Percentiles rank a stretch among this genome's conserved stretches.
Conservation (phyloP, 2,888 invertebrate species). For the Bugula neritina region DNA sequence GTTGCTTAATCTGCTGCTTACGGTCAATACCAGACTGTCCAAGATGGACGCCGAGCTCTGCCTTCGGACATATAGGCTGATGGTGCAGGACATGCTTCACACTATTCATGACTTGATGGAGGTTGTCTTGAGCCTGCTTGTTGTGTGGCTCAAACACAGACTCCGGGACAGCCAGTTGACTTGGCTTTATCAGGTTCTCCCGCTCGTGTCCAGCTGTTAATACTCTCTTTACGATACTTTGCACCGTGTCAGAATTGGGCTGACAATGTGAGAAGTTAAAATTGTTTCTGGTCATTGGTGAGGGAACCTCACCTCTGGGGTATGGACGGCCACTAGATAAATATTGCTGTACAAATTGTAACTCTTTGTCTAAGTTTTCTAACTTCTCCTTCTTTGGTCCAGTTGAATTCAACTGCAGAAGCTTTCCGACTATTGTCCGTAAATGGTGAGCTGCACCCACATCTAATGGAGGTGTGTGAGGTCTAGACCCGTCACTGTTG, state of each 20-base stretch:
- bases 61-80: slow-evolving; percentile 8
- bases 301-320: slow-evolving; percentile 7
- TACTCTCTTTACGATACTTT: slow-evolving; percentile 23
- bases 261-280: slow-evolving; percentile 18
- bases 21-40: background rate
- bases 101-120: slow-evolving; percentile 16
- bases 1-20: slow-evolving; percentile 5
- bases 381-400: background rate
- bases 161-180: slow-evolving; percentile 17
- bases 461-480: background rate
- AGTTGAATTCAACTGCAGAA: background rate
- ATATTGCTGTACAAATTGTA: slow-evolving; percentile 26
- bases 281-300: slow-evolving; percentile 3
- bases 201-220: slow-evolving; percentile 23
- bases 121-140: slow-evolving; percentile 19
- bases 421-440: background rate
- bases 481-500: background rate
- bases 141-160: slow-evolving; percentile 12
- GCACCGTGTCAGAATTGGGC: slow-evolving; percentile 19
- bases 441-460: background rate
- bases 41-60: background rate
- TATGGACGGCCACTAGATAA: slow-evolving; percentile 28
- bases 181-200: slow-evolving; percentile 15
- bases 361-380: slow-evolving; percentile 7
- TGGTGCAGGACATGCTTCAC: slow-evolving; percentile 7